These are phyloP conservation scores for Sebastes jordani DNA, from an alignment of 2,797 vertebrate genomes.

Conservation along the genomic window DNA sequence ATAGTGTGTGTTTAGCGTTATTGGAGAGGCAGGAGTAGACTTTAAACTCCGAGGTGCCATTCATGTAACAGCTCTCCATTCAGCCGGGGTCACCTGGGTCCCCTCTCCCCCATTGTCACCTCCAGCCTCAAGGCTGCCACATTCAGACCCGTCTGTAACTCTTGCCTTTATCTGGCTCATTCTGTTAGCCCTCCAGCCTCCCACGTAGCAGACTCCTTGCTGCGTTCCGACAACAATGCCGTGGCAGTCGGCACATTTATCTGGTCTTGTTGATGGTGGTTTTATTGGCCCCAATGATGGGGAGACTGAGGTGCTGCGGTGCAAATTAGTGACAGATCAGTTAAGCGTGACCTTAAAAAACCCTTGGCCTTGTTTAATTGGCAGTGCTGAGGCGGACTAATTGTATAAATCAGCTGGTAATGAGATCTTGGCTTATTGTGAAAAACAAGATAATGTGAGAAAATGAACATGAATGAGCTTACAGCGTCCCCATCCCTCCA, in stretches of 20 bases:
- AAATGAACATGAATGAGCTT: constrained; percentile 79
- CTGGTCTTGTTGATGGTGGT: constrained; percentile 72
- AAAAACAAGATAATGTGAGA: constrained; percentile 87
- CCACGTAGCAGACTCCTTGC: constrained; percentile 51
- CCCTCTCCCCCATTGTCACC: constrained; percentile 73
- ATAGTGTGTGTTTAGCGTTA: constrained; percentile 56
- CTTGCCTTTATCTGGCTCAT: constrained; percentile 63
- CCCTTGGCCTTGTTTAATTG: constrained; percentile 91
- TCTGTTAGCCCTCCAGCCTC: constrained; percentile 67
- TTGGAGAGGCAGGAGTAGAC: constrained; percentile 61
- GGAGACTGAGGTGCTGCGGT: constrained; percentile 72
- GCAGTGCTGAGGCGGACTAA: constrained; percentile 85
- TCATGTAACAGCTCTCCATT: constrained; percentile 75
- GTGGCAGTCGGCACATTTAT: constrained; percentile 62
- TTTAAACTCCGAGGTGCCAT: constrained; percentile 73
- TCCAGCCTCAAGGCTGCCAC: constrained; percentile 76
- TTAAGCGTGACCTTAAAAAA: constrained; percentile 89
- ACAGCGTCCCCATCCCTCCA: constrained; percentile 36
- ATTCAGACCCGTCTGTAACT: constrained; percentile 63
- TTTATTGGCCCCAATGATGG: constrained; percentile 63
- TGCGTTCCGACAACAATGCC: constrained; percentile 60
- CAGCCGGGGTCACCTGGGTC: constrained; percentile 71
- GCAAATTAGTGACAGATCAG: constrained; percentile 87
- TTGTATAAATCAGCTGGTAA: constrained; percentile 91
- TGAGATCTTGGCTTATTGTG: constrained; percentile 89